These are phyloP conservation scores for Pseudorectes ferrugineus DNA, from an alignment of 2,113 vertebrate species.

Conservation along the genomic window DNA sequence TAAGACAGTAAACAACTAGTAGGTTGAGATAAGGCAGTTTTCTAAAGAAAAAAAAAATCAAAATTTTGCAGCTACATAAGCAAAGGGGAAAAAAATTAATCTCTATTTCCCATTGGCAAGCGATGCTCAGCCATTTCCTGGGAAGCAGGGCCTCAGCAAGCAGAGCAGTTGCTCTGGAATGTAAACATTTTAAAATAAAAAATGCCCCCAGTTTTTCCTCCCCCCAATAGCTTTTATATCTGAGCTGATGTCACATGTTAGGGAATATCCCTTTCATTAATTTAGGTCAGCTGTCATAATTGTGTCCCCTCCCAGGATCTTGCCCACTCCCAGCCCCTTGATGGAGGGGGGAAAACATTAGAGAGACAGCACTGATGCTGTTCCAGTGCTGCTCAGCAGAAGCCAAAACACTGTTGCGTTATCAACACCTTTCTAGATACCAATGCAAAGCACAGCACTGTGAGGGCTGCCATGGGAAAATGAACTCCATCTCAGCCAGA, in stretches of 20 bases:
- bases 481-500: neutral
- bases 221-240: neutral
- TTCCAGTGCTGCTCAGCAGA: neutral
- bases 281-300: neutral
- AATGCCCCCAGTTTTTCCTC: neutral
- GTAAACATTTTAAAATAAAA: neutral
- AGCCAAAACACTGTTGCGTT: neutral
- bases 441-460: neutral
- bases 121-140: neutral
- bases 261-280: fast-evolving
- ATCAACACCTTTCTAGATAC: neutral
- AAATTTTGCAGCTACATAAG: neutral
- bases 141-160: neutral
- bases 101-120: neutral
- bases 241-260: neutral
- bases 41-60: neutral
- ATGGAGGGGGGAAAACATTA: neutral
- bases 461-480: neutral
- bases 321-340: neutral
- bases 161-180: neutral
- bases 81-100: neutral
- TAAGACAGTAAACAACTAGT: neutral
- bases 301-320: neutral
- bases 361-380: neutral
- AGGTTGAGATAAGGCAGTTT: neutral